A percentile compares a stretch with the other conserved stretches of the same genome.
These are phyloP conservation scores for Theristicus caerulescens DNA, from an alignment of 2,113 vertebrate genomes.

Conservation along the genomic window DNA sequence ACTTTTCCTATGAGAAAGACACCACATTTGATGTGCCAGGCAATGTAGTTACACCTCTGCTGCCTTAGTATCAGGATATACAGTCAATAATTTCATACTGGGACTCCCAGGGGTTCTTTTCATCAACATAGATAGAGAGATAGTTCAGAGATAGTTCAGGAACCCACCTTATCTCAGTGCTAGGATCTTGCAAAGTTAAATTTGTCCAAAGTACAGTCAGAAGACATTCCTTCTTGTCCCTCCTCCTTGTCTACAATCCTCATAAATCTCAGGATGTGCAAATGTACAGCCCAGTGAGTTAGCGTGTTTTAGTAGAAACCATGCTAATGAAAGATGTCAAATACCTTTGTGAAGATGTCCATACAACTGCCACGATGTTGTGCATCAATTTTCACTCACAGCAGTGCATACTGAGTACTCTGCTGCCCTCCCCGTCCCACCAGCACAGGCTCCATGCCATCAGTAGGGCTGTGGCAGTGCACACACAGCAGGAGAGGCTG, in stretches of 20 bases:
- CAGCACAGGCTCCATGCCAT: neutral
- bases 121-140: neutral
- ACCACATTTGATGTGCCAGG: neutral
- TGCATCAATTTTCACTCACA: neutral
- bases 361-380: neutral
- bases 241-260: neutral
- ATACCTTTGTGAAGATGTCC: slow-evolving; percentile 27
- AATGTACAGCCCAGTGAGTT: neutral
- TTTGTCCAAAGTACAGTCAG: neutral
- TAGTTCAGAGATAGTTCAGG: neutral
- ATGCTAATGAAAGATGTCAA: neutral
- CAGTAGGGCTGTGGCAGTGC: neutral
- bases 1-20: neutral
- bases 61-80: neutral
- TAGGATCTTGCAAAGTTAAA: neutral
- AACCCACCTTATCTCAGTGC: neutral
- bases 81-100: neutral
- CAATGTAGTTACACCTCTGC: neutral
- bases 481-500: neutral
- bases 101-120: neutral
- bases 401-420: neutral
- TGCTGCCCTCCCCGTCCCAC: neutral
- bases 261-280: neutral
- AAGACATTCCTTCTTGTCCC: neutral
- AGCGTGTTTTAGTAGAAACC: slow-evolving; percentile 14